These are phyloP conservation scores for Helicorthomorpha holstii DNA, from an alignment of 1,140 invertebrate genomes.

Conservation along the genomic window DNA sequence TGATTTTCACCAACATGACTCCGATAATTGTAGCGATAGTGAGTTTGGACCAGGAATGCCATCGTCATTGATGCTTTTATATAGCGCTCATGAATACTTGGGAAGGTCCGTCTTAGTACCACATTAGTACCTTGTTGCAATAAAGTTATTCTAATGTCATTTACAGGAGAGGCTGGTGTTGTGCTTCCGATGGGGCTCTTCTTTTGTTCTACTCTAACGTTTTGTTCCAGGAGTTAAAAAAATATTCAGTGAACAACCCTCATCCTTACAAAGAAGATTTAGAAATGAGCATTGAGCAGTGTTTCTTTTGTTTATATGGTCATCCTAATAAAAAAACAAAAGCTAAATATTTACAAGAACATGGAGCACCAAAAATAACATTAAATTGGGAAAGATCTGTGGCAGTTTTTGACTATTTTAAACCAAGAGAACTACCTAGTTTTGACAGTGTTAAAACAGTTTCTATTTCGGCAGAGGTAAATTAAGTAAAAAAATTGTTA, in stretches of 20 bases:
- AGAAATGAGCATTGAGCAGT: slow-evolving; percentile 62
- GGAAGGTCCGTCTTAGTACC: slow-evolving; percentile 33
- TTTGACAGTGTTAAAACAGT: slow-evolving; percentile 57
- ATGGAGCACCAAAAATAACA: slow-evolving; percentile 38
- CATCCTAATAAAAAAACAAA: slow-evolving; percentile 63
- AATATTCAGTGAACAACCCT: slow-evolving; percentile 7
- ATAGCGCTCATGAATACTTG: slow-evolving; percentile 68
- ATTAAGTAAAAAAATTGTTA: not conserved
- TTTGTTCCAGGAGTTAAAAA: slow-evolving; percentile 40
- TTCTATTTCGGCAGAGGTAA: slow-evolving; percentile 51
- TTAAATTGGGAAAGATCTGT: slow-evolving; percentile 53
- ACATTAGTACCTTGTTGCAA: slow-evolving; percentile 1
- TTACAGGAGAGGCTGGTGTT: slow-evolving; percentile 49
- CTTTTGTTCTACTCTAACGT: slow-evolving; percentile 57
- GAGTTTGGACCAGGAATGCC: slow-evolving; percentile 38
- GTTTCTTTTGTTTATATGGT: slow-evolving; percentile 72
- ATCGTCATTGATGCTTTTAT: slow-evolving; percentile 55
- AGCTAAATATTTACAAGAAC: slow-evolving; percentile 51
- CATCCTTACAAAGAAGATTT: slow-evolving; percentile 29
- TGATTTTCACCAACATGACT: not conserved
- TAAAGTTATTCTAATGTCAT: slow-evolving; percentile 3
- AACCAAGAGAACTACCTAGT: slow-evolving; percentile 56
- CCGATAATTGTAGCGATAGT: slow-evolving; percentile 25
- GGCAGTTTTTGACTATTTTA: slow-evolving; percentile 66
- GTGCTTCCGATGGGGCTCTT: slow-evolving; percentile 50